Evolutionary conservation across 37 sponge, comb jelly and placozoan species (phyloP), one percentile per base, ranked within the genome.

Genomic region (Lycopodina hypogea): DNA sequence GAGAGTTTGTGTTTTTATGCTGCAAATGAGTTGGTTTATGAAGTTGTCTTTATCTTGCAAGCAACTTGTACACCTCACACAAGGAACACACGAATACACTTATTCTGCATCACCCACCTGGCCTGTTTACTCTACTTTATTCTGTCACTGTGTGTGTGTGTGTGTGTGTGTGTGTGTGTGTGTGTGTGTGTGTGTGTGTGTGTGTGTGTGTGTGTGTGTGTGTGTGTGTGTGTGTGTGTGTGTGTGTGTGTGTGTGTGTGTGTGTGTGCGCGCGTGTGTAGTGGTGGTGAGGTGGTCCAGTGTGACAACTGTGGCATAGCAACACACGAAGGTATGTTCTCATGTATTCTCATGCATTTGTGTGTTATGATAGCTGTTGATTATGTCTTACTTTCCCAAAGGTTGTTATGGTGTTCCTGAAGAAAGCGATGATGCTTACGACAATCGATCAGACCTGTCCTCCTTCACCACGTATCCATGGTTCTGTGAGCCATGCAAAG

Each of bases 401-500:
- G 93, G 87, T 82, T 94, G 95, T 68, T 94, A 88, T 82, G 95
- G 95, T 56, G 81, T 92, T 17, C 89, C 86, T 6, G 94, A 90
- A 17, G 87, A 89, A 63, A 81, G 76, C 22, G 91, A 39, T 11
- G 81, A 36, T 35, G 85, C 62, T 9, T 75, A 78, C 19, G 91
- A 84, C 21, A 28, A 66, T 18, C 50, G 75, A 24, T 89, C 89
- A 36, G 68, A 74, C 32, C 39, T 89, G 75, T 85, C 92, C 1
- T 83, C 88, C 0, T 79, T 80, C 56, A 76, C 84, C 22, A 86
- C 91, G 21, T 48, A 78, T 15, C 94, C 96, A 0, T 95, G 96
- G 96, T 92, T 95, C 68, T 95, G 96, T 83, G 96, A 95, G 63
- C 35, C 84, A 3, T 95, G 96, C 79, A 88, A 83, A 42, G 87